Conservation (phyloP, 2,113 vertebrate genomes). For the Hemiprocne comata region DNA sequence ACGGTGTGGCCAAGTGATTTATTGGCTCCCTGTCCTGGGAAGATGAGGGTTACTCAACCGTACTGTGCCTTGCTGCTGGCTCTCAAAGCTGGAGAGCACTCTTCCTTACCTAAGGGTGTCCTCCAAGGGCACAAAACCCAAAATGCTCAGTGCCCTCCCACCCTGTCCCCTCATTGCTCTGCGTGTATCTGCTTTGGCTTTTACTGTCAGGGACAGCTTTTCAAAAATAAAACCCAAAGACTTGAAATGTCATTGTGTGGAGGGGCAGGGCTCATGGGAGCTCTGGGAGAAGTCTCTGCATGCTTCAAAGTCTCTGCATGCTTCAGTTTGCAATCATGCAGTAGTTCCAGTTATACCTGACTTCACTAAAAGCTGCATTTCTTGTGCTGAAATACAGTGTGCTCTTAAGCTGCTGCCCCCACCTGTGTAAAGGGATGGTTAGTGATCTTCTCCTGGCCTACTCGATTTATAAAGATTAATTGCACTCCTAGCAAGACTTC, state of each 20-base stretch:
- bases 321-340: fast-evolving
- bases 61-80: background rate
- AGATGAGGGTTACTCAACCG: background rate
- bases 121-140: fast-evolving
- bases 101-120: background rate
- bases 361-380: background rate
- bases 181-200: fast-evolving
- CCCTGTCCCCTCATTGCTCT: too few relatives aligned
- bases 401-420: background rate
- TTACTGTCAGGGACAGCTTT: background rate
- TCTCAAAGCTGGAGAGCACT: fast-evolving
- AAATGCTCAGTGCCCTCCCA: background rate
- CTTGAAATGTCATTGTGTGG: background rate
- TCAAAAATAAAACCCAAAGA: background rate
- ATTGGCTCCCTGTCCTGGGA: background rate
- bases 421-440: background rate
- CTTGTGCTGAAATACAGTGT: background rate
- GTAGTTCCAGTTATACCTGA: background rate
- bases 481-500: too few relatives aligned
- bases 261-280: background rate
- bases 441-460: background rate
- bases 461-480: too few relatives aligned
- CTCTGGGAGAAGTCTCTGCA: background rate
- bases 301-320: fast-evolving
- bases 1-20: background rate